These are phyloP conservation scores for Ligdia adustata DNA, from an alignment of 2,888 invertebrate species.

Conservation along the genomic window DNA sequence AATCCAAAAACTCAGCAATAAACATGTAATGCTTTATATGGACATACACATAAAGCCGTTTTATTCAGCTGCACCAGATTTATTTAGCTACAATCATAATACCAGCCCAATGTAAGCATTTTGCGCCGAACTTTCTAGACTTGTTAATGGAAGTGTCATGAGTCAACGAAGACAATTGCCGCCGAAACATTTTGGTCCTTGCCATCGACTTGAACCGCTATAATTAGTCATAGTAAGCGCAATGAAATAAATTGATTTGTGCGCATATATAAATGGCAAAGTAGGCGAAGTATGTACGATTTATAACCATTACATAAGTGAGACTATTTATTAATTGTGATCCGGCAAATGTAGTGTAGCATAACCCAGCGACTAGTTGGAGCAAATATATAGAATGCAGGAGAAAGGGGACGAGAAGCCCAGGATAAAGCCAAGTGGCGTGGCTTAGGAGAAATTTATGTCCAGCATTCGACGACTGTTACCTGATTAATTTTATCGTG, in stretches of 20 bases:
- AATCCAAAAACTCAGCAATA: no score
- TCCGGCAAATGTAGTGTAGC: no score
- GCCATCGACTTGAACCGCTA: constrained; percentile 31
- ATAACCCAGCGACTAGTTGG: no score
- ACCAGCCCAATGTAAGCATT: neutral
- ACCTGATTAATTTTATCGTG: no score
- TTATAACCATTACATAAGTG: constrained; percentile 4
- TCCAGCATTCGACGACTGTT: no score
- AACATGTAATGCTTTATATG: no score
- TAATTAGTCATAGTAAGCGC: constrained; percentile 25
- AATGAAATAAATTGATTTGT: constrained; percentile 23
- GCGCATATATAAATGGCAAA: constrained; percentile 26
- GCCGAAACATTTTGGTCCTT: constrained; percentile 34
- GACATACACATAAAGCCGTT: no score
- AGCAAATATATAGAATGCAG: no score
- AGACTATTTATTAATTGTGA: no score
- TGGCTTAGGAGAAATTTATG: no score
- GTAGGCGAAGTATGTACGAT: constrained; percentile 8
- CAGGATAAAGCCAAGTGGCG: no score
- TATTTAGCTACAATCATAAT: neutral
- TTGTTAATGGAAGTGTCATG: constrained; percentile 27
- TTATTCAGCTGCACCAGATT: constrained; percentile 2
- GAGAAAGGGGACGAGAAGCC: no score
- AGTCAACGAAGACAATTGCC: constrained; percentile 33
- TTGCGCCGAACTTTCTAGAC: constrained; percentile 60